Evolutionary conservation across 2,888 invertebrate species (phyloP), one percentile per base, ranked within the genome.

Genomic region (Phymatocera aterrima): DNA sequence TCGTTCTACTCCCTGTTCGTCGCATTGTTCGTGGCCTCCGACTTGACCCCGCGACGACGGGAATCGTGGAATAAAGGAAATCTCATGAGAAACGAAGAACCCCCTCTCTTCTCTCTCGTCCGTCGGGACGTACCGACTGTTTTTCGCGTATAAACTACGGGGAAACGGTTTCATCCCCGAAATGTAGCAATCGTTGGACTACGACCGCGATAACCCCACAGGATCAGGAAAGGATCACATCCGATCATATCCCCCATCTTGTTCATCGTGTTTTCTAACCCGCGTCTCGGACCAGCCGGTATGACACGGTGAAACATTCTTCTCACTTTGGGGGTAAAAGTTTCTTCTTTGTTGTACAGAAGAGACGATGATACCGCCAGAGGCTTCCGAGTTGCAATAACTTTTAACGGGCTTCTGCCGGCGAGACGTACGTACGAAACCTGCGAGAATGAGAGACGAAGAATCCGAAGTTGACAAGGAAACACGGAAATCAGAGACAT

Each of bases 301-400:
- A 68, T n/a, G n/a, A 46, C 21, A 68, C 54, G 51, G 28, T 68
- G n/a, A 72, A 72, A 60, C 65, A 77, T 77, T 77, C 48, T 24
- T 77, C 65, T 48, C 46, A 77, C 77, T 77, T 77, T 77, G 18
- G 57, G 18, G 34, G 1, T 3, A 68, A 21, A 72, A 68, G 15
- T 64, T 65, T 77, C 48, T 68, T 51, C 40, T 84, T 87, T 87
- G 87, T 86, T 83, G 84, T 82, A 86, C 28, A 1, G 15, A 57
- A 57, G 28, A 57, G 57, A 57, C 12, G 15, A 28, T 21, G 10
- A 46, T 3, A 3, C 3, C 1, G n/a, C n/a, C 8, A 57, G 57
- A 15, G 28, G 5, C 51, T 10, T 15, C 15, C 43, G 5, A 48
- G 48, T 48, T 48, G n/a, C 31, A 31, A 70, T 51, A 72, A 72